phyloP scores from a whole-genome alignment of 1,140 invertebrate species.

The Acromyrmex echinatior region DNA sequence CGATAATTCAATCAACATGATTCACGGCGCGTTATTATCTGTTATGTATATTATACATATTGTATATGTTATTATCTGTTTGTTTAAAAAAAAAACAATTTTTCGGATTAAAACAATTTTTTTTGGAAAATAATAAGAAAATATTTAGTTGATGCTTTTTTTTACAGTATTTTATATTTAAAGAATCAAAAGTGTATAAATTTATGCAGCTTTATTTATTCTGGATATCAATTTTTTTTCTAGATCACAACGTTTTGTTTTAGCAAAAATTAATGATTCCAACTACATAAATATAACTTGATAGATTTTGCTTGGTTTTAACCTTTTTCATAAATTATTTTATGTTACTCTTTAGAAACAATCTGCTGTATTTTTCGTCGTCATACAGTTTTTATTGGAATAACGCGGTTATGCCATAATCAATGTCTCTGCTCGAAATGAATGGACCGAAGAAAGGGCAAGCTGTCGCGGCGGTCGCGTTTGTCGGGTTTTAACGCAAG shows the following conservation, averaged over 20 bases:
- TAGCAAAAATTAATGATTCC: not conserved
- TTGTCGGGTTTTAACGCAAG: slow-evolving; percentile 44
- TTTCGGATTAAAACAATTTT: no score
- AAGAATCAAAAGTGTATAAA: not conserved
- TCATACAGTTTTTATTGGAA: slow-evolving; percentile 15
- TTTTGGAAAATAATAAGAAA: not conserved
- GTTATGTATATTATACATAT: no score
- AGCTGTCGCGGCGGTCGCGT: slow-evolving; percentile 7
- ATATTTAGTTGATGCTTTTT: not conserved
- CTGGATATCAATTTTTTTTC: not conserved
- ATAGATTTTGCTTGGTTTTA: not conserved
- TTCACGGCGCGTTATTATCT: slow-evolving; percentile 26
- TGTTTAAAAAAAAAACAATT: not conserved
- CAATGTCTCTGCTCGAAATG: slow-evolving; percentile 37
- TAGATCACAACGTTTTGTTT: not conserved
- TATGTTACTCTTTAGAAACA: not conserved
- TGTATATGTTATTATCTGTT: not conserved
- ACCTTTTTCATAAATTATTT: slow-evolving; percentile 25
- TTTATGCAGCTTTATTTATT: slow-evolving; percentile 4
- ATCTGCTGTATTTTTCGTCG: slow-evolving; percentile 6
- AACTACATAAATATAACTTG: not conserved
- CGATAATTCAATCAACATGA: not conserved
- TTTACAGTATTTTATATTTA: not conserved
- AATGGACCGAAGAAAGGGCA: slow-evolving; percentile 54
- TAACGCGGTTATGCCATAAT: slow-evolving; percentile 8